These are phyloP conservation scores for Pachydiplax longipennis DNA, from an alignment of 2,888 invertebrate genomes.

Conservation along the genomic window DNA sequence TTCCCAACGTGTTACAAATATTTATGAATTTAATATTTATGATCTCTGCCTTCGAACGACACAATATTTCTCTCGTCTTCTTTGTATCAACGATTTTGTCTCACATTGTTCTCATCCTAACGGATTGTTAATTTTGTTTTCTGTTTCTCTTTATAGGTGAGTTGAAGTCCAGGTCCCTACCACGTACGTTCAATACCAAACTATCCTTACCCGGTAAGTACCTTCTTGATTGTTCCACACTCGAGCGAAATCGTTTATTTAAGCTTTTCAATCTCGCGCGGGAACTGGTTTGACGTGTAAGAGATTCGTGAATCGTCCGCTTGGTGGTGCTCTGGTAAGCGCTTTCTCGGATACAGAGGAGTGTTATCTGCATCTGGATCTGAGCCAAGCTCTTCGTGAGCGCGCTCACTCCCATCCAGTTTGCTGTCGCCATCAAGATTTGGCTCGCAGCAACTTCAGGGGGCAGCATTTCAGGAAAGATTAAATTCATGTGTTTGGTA, in stretches of 20 bases:
- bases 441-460: too few species aligned
- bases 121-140: neutral
- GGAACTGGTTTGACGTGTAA: neutral
- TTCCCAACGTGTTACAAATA: too few species aligned
- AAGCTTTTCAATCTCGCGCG: neutral
- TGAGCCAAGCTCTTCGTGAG: too few species aligned
- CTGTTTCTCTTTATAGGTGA: conserved; percentile 62
- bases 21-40: too few species aligned
- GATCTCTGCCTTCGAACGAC: too few species aligned
- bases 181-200: conserved; percentile 55
- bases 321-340: neutral
- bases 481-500: too few species aligned
- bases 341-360: neutral
- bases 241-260: neutral
- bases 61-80: too few species aligned
- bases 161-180: conserved; percentile 63
- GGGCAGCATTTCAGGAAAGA: too few species aligned
- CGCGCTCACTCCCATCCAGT: neutral
- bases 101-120: too few species aligned
- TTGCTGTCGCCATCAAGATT: neutral
- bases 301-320: neutral
- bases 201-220: conserved; percentile 27
- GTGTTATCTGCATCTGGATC: too few species aligned
- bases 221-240: neutral
- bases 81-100: too few species aligned